Evolutionary conservation across 2,888 invertebrate species (phyloP), one percentile per base, ranked within the genome.

Genomic region (Adelognathus sp.): DNA sequence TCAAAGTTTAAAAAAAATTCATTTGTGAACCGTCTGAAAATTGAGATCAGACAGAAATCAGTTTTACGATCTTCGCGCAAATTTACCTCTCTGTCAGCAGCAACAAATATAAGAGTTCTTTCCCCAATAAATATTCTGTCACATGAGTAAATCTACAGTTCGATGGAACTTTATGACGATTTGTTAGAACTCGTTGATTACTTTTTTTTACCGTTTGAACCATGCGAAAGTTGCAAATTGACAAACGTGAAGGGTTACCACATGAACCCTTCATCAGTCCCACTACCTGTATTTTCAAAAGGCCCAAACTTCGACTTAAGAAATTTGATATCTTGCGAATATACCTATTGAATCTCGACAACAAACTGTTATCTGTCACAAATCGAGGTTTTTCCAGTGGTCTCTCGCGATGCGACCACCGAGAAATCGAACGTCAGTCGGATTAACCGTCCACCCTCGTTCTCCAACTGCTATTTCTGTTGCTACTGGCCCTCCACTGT

Each of bases 401-500:
- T 39, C 27, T 39, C 39, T 41, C 9, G 16, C 31, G 54, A 41
- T 29, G 41, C 21, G 61, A 39, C 52, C 39, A 39, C 9, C n/a
- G 31, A 72, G 41, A 33, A 76, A 50, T 54, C 36, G 67, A 50
- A 39, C 33, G 72, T 29, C 21, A 56, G 67, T 36, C n/a, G 63
- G 67, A 69, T 73, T 63, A 63, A 67, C 67, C 50, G 44, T 67
- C 39, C 56, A 63, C 61, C 63, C 61, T 60, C 31, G 27, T 71
- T 63, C 21, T 50, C 24, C 24, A 36, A 18, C 18, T 58, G 39
- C 56, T 76, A 50, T 70, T 64, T 33, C 64, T 61, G 56, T 74
- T 60, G 78, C 78, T 74, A 67, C 75, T 66, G 50, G 52, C 21
- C 18, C 24, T 31, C 60, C 18, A 66, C 31, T 63, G n/a, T n/a